A percentile compares a stretch with the other conserved stretches of the same genome.
phyloP scores from a whole-genome alignment of 1,140 invertebrate species.

The Probaryconus sp. region DNA sequence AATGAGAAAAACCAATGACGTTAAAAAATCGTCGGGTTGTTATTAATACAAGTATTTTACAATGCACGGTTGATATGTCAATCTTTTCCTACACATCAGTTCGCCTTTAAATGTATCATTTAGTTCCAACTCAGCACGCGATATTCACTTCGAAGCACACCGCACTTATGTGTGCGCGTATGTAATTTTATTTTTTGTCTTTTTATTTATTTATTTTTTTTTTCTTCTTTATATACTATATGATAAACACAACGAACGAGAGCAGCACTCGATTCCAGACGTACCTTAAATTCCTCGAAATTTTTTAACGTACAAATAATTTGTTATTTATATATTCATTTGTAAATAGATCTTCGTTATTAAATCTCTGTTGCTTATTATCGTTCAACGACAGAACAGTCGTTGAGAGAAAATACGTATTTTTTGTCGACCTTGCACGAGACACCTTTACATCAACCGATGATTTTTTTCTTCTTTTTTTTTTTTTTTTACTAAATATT shows the following conservation, averaged over 20 bases:
- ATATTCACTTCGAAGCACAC: conserved; percentile 54
- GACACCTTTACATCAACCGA: conserved; percentile 40
- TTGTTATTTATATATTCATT: conserved; percentile 1
- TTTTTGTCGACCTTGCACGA: conserved; percentile 35
- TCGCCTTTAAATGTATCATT: conserved; percentile 27
- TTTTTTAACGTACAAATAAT: conserved; percentile 15
- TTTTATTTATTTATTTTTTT: no score
- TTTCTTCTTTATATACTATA: conserved; percentile 77
- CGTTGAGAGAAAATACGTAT: conserved; percentile 1
- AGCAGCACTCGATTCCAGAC: conserved; percentile 40
- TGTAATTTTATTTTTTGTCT: conserved; percentile 53
- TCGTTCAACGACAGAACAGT: neutral
- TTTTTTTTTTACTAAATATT: no score
- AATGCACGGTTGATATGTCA: conserved; percentile 38
- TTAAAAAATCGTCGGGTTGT: conserved; percentile 28
- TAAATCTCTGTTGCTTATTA: neutral
- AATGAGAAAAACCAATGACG: neutral
- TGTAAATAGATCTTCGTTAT: neutral
- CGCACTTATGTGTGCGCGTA: conserved; percentile 34
- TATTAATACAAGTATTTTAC: conserved; percentile 47
- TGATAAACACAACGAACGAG: conserved; percentile 74
- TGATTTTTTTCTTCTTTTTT: conserved; percentile 51
- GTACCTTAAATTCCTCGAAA: neutral
- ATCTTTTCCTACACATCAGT: conserved; percentile 20
- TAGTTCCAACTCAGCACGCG: conserved; percentile 43